Percentiles rank a stretch among this genome's conserved stretches.
phyloP scores from a whole-genome alignment of 1,140 invertebrate genomes.

The Drusus annulatus region DNA sequence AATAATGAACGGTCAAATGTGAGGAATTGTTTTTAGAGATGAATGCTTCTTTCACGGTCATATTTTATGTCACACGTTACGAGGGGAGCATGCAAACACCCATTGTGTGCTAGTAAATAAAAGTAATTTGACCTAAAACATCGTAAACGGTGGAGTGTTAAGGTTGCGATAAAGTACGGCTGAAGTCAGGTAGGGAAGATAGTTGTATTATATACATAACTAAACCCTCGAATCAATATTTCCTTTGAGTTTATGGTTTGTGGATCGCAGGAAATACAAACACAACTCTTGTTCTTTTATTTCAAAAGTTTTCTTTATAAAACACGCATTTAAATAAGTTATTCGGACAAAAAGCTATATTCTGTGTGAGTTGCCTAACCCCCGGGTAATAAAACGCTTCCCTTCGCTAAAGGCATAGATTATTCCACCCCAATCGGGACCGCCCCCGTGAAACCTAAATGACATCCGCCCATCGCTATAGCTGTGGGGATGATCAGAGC shows the following conservation, averaged over 20 bases:
- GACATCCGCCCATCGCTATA: constrained; percentile 5
- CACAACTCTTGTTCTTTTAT: neutral
- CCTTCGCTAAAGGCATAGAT: constrained; percentile 23
- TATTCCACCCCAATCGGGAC: constrained; percentile 11
- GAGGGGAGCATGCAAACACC: too few relatives aligned
- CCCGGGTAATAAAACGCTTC: constrained; percentile 23
- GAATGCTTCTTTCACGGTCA: too few relatives aligned
- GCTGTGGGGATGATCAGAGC: neutral
- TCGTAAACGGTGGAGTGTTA: neutral
- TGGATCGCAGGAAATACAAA: neutral
- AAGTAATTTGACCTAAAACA: too few relatives aligned
- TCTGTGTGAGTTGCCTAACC: neutral
- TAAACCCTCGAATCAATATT: too few relatives aligned
- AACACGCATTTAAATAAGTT: constrained; percentile 23
- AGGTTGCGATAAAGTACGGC: neutral
- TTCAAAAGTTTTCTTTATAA: constrained; percentile 3
- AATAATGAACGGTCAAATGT: too few relatives aligned
- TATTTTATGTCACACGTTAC: too few relatives aligned
- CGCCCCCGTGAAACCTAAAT: constrained; percentile 19
- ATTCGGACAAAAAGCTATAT: constrained; percentile 2
- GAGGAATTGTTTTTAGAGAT: too few relatives aligned
- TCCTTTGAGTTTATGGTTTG: neutral
- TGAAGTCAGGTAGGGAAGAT: neutral
- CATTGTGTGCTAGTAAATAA: too few relatives aligned
- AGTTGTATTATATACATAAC: too few relatives aligned